Percentiles rank a stretch among this genome's conserved stretches.
phyloP scores from a whole-genome alignment of 2,797 vertebrate genomes.

The Pagetopsis macropterus region DNA sequence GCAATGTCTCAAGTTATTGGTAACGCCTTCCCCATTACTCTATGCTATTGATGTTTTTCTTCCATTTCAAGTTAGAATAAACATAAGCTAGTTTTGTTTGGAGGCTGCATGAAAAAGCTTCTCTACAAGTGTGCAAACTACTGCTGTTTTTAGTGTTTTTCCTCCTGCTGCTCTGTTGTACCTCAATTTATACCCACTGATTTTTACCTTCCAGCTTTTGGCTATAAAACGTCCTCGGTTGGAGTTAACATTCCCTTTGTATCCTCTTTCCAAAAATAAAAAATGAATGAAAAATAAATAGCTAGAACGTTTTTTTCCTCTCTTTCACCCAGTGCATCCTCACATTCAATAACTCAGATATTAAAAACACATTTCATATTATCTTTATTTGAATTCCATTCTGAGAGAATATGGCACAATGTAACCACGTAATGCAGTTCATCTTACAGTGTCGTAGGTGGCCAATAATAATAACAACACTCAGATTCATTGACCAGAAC shows the following conservation, averaged over 20 bases:
- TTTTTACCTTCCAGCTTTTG: slow-evolving; percentile 37
- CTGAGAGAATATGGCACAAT: slow-evolving; percentile 82
- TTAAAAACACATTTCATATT: slow-evolving; percentile 60
- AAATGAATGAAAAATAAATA: slow-evolving; percentile 37
- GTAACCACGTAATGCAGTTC: slow-evolving; percentile 76
- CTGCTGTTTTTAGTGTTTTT: slow-evolving; percentile 33
- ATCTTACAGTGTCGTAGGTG: slow-evolving; percentile 70
- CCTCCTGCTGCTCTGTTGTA: slow-evolving; percentile 65
- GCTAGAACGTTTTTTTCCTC: slow-evolving; percentile 7
- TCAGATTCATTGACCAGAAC: slow-evolving; percentile 69
- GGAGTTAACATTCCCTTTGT: slow-evolving; percentile 50
- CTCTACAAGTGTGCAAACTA: slow-evolving; percentile 29
- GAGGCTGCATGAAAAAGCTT: slow-evolving; percentile 41
- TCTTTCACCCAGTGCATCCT: slow-evolving; percentile 8
- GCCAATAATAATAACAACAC: slow-evolving; percentile 71
- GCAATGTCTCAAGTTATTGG: slow-evolving; percentile 28
- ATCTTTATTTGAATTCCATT: slow-evolving; percentile 82
- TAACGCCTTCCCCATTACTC: slow-evolving; percentile 3
- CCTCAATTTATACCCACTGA: slow-evolving; percentile 61
- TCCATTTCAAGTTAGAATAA: slow-evolving; percentile 30
- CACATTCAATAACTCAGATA: background rate
- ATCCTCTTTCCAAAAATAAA: slow-evolving; percentile 55
- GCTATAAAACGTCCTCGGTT: slow-evolving; percentile 53
- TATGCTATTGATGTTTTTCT: slow-evolving; percentile 21
- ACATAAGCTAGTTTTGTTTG: slow-evolving; percentile 17